Evolutionary conservation across 2,888 invertebrate species (phyloP), one percentile per base, ranked within the genome.

Genomic region (Aphelenchoides bicaudatus): DNA sequence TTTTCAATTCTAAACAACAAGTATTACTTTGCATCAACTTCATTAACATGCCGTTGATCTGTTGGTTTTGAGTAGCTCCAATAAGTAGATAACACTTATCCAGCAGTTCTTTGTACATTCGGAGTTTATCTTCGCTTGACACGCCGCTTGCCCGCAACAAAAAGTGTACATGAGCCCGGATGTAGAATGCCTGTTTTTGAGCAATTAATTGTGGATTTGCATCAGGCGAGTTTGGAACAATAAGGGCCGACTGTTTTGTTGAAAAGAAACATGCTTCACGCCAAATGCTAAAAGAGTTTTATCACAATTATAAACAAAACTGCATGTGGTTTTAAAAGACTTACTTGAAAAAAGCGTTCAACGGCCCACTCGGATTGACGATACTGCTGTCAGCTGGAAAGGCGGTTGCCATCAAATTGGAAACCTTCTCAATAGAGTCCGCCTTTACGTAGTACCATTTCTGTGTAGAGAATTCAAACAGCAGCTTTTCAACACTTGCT

Each of bases 261-360:
- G 69, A 64, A 53, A 75, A 72, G 46, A 55, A 64, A 39, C 71
- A 75, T 28, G 67, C 61, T 39, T 73, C 67, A 4, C 74, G 56
- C 73, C 73, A 74, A 39, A 75, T 72, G 25, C 68, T 70, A 47
- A 37, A 66, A 62, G 16, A 31, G 2, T 2, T n/a, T n/a, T n/a
- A n/a, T n/a, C n/a, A n/a, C n/a, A n/a, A n/a, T n/a, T 13, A 13
- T 28, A 48, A 48, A 48, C 29, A 25, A 27, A 25, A 34, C 13
- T 13, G 34, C 49, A 10, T 2, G 2, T 28, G 21, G 13, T 28
- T 19, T 49, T n/a, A 55, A 16, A 27, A 51, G 16, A 60, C 53
- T 4, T 48, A 59, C 59, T 29, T 61, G 16, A 38, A 59, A 23
- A 59, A 59, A 1, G 59, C 61, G 3, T 47, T 59, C 23, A 61